Evolutionary conservation across 1,140 invertebrate species (phyloP), one percentile per base, ranked within the genome.

Genomic region (Nephila pilipes): DNA sequence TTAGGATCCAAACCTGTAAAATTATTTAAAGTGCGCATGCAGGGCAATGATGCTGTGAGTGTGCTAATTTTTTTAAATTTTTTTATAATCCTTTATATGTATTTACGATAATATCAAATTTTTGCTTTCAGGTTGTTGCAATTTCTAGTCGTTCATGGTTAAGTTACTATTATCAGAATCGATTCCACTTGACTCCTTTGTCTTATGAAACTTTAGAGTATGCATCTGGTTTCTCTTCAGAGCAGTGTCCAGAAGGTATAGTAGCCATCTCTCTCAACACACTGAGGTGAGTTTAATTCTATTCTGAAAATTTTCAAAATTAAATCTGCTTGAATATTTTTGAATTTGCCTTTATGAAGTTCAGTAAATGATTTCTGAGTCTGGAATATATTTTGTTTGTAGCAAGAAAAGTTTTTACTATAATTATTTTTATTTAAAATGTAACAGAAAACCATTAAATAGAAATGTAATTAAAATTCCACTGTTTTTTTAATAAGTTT

Each of bases 251-350:
- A 1, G 99, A 99, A 96, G 99, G 99, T 94, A 99, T 99, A 94
- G 99, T 99, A 12, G 99, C 99, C 0, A 99, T 99, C 95, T 99
- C 99, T 0, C 98, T 98, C 0, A 99, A 99, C 95, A 99, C 99
- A 0, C 96, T 99, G 46, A 97, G 99, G 96, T 88, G 96, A 93
- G 38, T 20, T 60, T 54, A 16, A 87, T 55, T 92, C 20, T 69
- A 0, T 69, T 10, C 6, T 46, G 46, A 10, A 46, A 46, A 46
- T 0, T 10, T 46, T 46, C 12, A 46, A 46, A 46, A 46, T 46
- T 46, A 6, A 2, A 38, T 38, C 6, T 38, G 6, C 38, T 38
- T 6, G 38, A 38, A 38, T 38, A 2, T 38, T n/a, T n/a, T n/a
- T n/a, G n/a, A n/a, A n/a, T n/a, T n/a, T n/a, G n/a, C n/a, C n/a